A percentile compares a stretch with the other conserved stretches of the same genome.
These are phyloP conservation scores for Rhopilema esculentum DNA, from an alignment of 30 jellyfish, hydroid and myxozoan genomes.

Conservation along the genomic window DNA sequence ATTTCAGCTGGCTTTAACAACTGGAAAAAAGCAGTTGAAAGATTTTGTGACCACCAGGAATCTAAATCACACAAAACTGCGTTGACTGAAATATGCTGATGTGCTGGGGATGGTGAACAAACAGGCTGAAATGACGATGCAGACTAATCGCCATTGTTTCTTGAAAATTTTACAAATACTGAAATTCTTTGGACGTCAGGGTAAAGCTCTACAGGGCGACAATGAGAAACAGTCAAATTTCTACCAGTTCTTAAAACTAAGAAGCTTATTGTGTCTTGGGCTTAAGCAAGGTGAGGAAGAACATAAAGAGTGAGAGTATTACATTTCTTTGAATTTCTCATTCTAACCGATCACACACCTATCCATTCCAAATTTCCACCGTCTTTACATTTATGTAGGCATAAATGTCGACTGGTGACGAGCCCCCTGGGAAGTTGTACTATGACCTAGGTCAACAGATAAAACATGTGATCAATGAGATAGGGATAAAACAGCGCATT, in stretches of 20 bases:
- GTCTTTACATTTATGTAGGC: too few relatives aligned
- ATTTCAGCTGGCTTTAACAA: conserved; percentile 52
- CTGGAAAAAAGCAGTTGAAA: conserved; percentile 62
- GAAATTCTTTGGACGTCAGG: conserved; percentile 57
- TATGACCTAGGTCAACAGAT: too few relatives aligned
- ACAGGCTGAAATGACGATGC: conserved; percentile 30
- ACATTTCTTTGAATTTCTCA: too few relatives aligned
- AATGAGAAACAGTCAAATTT: conserved; percentile 54
- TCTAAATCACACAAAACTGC: conserved; percentile 62
- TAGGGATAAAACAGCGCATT: too few relatives aligned
- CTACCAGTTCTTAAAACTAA: conserved; percentile 28
- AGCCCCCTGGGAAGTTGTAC: too few relatives aligned
- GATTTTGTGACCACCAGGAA: conserved; percentile 15
- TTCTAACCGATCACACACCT: too few relatives aligned
- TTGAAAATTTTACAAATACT: conserved; percentile 34
- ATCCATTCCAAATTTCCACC: too few relatives aligned
- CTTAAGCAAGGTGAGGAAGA: too few relatives aligned
- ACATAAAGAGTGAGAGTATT: too few relatives aligned
- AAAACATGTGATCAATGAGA: too few relatives aligned
- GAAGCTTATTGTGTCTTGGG: conserved; percentile 17
- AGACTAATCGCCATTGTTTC: conserved; percentile 44
- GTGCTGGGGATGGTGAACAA: conserved; percentile 29
- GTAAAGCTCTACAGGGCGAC: conserved; percentile 69
- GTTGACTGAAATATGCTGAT: conserved; percentile 60
- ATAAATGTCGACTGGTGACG: too few relatives aligned